Evolutionary conservation across 2,888 invertebrate genomes (phyloP).

Genomic region (Dendrolimus pini): DNA sequence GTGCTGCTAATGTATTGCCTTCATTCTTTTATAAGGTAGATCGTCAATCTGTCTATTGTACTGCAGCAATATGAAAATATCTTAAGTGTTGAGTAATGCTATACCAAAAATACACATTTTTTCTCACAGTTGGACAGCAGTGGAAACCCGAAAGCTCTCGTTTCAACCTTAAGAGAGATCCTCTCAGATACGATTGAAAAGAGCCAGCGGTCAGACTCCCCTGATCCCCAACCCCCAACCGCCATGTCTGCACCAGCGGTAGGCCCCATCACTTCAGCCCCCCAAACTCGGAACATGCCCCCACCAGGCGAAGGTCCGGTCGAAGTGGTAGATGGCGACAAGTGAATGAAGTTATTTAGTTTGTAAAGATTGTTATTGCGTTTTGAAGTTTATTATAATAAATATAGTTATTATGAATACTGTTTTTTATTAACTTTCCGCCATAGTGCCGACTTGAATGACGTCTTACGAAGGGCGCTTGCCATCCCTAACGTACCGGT

Average conservation of each 20-base stretch:
- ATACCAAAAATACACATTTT: background rate
- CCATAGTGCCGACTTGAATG: too few species aligned
- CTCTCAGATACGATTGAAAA: slow-evolving; percentile 58
- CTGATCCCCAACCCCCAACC: slow-evolving; percentile 17
- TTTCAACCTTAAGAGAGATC: slow-evolving; percentile 56
- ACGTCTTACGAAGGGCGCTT: too few species aligned
- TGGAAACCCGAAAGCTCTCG: slow-evolving; percentile 55
- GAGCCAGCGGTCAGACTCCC: slow-evolving; percentile 22
- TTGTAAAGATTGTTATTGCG: slow-evolving; percentile 30
- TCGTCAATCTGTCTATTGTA: too few species aligned
- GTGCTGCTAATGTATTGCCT: too few species aligned
- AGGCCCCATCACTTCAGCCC: slow-evolving; percentile 10
- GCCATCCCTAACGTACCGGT: too few species aligned
- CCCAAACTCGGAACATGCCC: slow-evolving; percentile 7
- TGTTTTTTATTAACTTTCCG: slow-evolving; percentile 6
- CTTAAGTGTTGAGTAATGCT: too few species aligned
- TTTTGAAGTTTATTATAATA: slow-evolving; percentile 27
- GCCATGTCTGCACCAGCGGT: slow-evolving; percentile 32
- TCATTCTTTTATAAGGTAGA: too few species aligned
- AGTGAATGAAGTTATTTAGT: slow-evolving; percentile 16
- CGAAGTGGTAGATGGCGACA: slow-evolving; percentile 17
- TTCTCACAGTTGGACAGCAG: slow-evolving; percentile 52
- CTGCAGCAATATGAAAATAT: too few species aligned
- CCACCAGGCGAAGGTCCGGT: slow-evolving; percentile 10
- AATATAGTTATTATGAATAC: slow-evolving; percentile 20